Conservation (phyloP, 2,888 invertebrate genomes). For the Steinernema scapterisci region DNA sequence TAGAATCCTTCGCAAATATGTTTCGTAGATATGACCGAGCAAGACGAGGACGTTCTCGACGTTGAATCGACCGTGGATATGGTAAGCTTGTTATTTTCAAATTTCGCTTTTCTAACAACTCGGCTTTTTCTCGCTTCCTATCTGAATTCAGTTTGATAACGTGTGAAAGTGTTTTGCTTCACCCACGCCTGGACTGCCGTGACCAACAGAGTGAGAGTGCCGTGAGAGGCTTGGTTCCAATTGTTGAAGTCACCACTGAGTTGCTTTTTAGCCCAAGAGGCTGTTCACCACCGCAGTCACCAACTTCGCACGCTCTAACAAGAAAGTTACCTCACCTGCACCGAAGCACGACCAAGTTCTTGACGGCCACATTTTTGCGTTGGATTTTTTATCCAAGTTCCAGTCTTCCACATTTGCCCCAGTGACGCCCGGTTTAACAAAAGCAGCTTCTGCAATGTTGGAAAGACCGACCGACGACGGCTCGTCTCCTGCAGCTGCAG, state of each 20-base stretch:
- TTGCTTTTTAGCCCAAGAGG: slow-evolving; percentile 31
- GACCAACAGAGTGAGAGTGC: slow-evolving; percentile 6
- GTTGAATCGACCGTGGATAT: slow-evolving; percentile 4
- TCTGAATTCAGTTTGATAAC: background rate
- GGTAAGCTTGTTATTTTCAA: too few species aligned
- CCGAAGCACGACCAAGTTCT: background rate
- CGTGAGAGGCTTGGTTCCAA: background rate
- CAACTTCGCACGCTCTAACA: background rate
- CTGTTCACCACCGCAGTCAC: slow-evolving; percentile 13
- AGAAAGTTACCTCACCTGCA: background rate
- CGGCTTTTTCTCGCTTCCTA: too few species aligned
- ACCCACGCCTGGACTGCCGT: background rate
- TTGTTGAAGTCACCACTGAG: background rate
- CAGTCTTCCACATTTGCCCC: background rate
- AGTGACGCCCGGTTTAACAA: too few species aligned
- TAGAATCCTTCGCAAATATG: too few species aligned
- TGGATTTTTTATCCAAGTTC: background rate
- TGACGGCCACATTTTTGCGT: slow-evolving; percentile 13
- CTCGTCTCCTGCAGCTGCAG: too few species aligned
- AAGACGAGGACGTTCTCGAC: background rate
- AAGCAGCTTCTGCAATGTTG: too few species aligned
- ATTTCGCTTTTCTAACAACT: too few species aligned
- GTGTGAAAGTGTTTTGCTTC: background rate
- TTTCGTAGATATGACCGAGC: background rate
- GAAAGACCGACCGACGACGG: too few species aligned